Percentiles rank a stretch among this genome's conserved stretches.
These are phyloP conservation scores for Erynnis tages DNA, from an alignment of 2,888 invertebrate genomes.

Conservation along the genomic window DNA sequence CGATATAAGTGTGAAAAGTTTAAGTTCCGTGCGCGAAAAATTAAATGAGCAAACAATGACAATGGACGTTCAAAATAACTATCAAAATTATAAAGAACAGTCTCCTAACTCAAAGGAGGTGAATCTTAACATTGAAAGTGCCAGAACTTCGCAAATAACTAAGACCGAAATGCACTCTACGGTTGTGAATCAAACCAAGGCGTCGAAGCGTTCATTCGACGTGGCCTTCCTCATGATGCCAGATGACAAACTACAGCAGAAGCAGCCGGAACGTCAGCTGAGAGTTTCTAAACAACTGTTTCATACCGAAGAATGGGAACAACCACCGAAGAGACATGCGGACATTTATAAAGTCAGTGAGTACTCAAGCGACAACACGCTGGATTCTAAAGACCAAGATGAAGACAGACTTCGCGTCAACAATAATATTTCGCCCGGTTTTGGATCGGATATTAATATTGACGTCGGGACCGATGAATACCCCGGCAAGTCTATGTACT, in stretches of 20 bases:
- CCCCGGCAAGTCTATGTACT: slow-evolving; percentile 71
- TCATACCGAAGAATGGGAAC: slow-evolving; percentile 74
- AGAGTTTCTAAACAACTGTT: slow-evolving; percentile 77
- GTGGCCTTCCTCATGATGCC: slow-evolving; percentile 95
- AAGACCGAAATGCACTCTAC: slow-evolving; percentile 67
- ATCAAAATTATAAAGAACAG: slow-evolving; percentile 72
- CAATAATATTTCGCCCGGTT: slow-evolving; percentile 73
- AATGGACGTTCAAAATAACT: slow-evolving; percentile 85
- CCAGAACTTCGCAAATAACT: slow-evolving; percentile 69
- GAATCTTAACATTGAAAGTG: slow-evolving; percentile 71
- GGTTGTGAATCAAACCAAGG: slow-evolving; percentile 58
- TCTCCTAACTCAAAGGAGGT: slow-evolving; percentile 74
- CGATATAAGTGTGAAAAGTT: slow-evolving; percentile 78
- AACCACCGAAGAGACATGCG: slow-evolving; percentile 62
- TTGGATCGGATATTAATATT: slow-evolving; percentile 74
- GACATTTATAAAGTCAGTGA: slow-evolving; percentile 72
- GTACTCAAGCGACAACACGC: slow-evolving; percentile 60
- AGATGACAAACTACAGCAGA: slow-evolving; percentile 88
- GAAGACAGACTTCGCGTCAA: slow-evolving; percentile 66
- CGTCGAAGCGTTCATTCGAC: slow-evolving; percentile 91
- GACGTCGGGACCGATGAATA: slow-evolving; percentile 78
- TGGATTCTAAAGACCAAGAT: slow-evolving; percentile 66
- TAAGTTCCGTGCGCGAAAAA: slow-evolving; percentile 55
- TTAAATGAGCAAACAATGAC: slow-evolving; percentile 82
- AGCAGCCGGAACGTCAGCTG: slow-evolving; percentile 80